phyloP scores from a whole-genome alignment of 2,113 vertebrate genomes.

The Brienomyrus brachyistius region DNA sequence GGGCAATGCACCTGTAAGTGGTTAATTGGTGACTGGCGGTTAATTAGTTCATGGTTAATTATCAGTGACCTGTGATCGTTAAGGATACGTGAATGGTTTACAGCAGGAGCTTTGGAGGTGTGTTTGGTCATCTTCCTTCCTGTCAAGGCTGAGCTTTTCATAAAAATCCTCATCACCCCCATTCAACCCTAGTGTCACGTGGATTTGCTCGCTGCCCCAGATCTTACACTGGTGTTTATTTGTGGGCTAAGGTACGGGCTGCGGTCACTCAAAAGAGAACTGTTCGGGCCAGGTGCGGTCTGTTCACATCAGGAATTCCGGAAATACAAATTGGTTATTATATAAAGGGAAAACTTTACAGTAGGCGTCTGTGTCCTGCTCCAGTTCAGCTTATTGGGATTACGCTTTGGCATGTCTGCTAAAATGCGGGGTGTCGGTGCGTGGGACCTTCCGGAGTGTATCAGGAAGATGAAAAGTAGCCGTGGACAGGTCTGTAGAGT shows the following conservation, averaged over 20 bases:
- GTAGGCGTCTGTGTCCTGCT: not conserved
- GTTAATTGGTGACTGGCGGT: not conserved
- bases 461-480: not conserved
- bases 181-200: not conserved
- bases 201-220: not conserved
- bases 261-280: not conserved
- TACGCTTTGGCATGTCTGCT: not conserved
- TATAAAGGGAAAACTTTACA: not conserved
- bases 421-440: not conserved
- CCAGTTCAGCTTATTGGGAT: not conserved
- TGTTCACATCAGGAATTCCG: not conserved
- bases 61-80: not conserved
- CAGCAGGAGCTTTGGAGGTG: not conserved
- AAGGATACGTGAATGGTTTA: not conserved
- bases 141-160: not conserved
- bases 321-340: not conserved
- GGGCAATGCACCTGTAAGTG: not conserved
- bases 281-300: not conserved
- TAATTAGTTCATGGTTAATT: not conserved
- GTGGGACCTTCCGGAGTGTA: not conserved
- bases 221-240: not conserved
- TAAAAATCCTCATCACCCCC: not conserved
- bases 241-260: not conserved
- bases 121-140: not conserved
- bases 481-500: not conserved